Evolutionary conservation across 2,797 vertebrate genomes (phyloP).

Genomic region (Arnoldichthys spilopterus): DNA sequence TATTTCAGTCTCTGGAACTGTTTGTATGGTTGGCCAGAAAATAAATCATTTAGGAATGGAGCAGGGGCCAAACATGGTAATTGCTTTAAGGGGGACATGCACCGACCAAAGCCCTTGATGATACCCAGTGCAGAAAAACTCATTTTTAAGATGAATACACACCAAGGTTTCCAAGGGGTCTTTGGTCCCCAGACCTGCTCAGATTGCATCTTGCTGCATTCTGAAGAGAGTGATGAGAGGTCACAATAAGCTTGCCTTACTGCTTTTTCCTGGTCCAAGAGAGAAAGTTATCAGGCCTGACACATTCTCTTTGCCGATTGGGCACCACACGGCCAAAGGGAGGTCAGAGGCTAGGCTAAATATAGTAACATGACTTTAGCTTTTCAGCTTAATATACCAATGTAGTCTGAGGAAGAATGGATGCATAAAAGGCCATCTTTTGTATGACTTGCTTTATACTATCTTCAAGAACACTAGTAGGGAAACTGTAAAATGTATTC

Average conservation of each 20-base stretch:
- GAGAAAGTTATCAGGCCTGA: slow-evolving; percentile 32
- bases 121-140: background rate
- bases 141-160: slow-evolving; percentile 17
- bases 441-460: slow-evolving; percentile 25
- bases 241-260: background rate
- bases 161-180: background rate
- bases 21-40: slow-evolving; percentile 61
- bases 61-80: background rate
- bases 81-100: slow-evolving; percentile 12
- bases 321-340: slow-evolving; percentile 22
- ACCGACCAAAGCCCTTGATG: slow-evolving; percentile 55
- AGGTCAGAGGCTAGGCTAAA: slow-evolving; percentile 47
- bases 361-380: slow-evolving; percentile 41
- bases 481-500: background rate
- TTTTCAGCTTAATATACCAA: slow-evolving; percentile 26
- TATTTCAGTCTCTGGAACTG: slow-evolving; percentile 61
- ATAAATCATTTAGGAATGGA: slow-evolving; percentile 68
- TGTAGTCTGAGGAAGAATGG: background rate
- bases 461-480: background rate
- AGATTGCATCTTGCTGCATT: slow-evolving; percentile 4
- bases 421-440: slow-evolving; percentile 37
- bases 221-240: background rate
- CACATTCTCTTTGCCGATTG: slow-evolving; percentile 26
- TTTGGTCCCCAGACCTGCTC: background rate
- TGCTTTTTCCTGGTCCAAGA: background rate